A percentile compares a stretch with the other conserved stretches of the same genome.
Conservation (phyloP, 1,140 invertebrate species). For the Caerostris extrusa region DNA sequence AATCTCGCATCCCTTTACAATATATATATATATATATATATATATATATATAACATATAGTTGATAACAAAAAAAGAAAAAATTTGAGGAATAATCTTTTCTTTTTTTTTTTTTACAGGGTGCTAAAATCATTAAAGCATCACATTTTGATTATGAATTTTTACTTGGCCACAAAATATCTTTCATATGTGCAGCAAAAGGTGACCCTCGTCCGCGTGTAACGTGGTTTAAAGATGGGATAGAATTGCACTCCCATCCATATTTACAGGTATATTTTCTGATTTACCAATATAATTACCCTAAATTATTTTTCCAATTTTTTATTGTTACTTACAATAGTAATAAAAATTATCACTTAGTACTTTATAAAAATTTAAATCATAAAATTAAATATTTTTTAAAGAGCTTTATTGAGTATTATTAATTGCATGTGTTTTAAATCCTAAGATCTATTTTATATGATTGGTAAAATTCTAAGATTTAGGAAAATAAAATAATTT, state of each 20-base stretch:
- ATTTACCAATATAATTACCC: background rate
- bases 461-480: no score
- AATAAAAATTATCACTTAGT: background rate
- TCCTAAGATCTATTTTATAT: no score
- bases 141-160: slow-evolving; percentile 96
- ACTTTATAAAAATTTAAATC: background rate
- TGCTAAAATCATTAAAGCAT: slow-evolving; percentile 93
- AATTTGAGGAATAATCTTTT: background rate
- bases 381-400: no score
- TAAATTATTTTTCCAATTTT: no score
- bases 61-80: background rate
- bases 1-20: no score
- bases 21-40: no score
- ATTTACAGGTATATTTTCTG: slow-evolving; percentile 87
- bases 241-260: slow-evolving; percentile 93
- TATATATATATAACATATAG: background rate
- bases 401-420: no score
- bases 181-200: slow-evolving; percentile 93
- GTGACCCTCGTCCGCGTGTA: slow-evolving; percentile 88
- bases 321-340: no score
- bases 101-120: slow-evolving; percentile 84
- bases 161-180: slow-evolving; percentile 95
- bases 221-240: slow-evolving; percentile 96
- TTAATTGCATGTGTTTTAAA: no score
- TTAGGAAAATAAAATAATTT: no score